Conservation (phyloP, 2,888 invertebrate genomes). For the Orthonychiurus folsomi region DNA sequence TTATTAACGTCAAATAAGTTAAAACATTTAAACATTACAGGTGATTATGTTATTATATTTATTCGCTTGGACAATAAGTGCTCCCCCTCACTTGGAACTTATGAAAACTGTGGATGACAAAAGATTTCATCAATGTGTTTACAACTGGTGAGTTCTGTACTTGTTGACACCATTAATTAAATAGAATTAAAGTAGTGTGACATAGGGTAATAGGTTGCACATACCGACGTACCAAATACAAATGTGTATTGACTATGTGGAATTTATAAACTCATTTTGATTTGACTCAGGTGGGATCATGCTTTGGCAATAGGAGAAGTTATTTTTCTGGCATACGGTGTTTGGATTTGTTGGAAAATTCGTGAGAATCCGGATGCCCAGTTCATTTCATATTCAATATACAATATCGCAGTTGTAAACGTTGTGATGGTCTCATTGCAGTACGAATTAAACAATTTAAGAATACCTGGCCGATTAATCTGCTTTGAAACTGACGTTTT, state of each 20-base stretch:
- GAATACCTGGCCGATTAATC: too few species aligned
- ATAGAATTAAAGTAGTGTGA: too few species aligned
- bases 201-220: neutral
- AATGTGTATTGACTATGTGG: neutral
- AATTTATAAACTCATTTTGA: neutral
- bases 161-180: too few species aligned
- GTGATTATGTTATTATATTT: conserved; percentile 81
- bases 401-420: conserved; percentile 87
- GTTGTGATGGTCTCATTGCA: conserved; percentile 85
- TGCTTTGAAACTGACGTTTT: too few species aligned
- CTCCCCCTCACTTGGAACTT: conserved; percentile 71
- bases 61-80: conserved; percentile 81
- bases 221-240: neutral
- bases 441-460: conserved; percentile 55
- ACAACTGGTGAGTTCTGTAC: conserved; percentile 76
- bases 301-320: conserved; percentile 51
- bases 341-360: conserved; percentile 74
- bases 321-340: conserved; percentile 73
- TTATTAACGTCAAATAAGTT: too few species aligned
- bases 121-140: conserved; percentile 79
- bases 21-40: too few species aligned
- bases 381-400: conserved; percentile 85
- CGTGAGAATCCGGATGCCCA: conserved; percentile 87
- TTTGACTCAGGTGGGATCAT: conserved; percentile 35
- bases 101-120: conserved; percentile 66